A percentile compares a stretch with the other conserved stretches of the same genome.
phyloP scores from a whole-genome alignment of 2,888 invertebrate species.

The Eupelmus urozonus region DNA sequence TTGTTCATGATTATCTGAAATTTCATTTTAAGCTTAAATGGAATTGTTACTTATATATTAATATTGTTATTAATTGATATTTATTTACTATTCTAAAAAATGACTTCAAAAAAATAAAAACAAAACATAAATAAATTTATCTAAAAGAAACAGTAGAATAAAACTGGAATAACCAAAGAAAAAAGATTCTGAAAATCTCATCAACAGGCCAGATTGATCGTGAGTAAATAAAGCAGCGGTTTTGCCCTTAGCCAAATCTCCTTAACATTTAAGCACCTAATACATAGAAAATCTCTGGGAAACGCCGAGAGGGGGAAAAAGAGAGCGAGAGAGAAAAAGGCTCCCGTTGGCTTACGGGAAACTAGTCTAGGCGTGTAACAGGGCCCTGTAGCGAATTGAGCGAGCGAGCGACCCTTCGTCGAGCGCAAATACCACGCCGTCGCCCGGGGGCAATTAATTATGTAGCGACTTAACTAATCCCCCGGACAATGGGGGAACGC shows the following conservation, averaged over 20 bases:
- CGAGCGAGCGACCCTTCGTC: neutral
- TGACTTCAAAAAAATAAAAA: no score
- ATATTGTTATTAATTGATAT: no score
- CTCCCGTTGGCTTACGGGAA: neutral
- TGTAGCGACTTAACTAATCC: constrained; percentile 69
- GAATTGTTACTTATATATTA: no score
- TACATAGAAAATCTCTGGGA: constrained; percentile 12
- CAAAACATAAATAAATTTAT: no score
- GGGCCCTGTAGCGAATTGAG: neutral
- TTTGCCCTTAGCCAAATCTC: neutral
- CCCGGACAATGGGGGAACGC: constrained; percentile 64
- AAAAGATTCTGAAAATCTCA: neutral
- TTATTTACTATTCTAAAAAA: no score
- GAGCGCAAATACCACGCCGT: constrained; percentile 25
- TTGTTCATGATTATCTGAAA: no score
- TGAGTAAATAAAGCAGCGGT: constrained; percentile 2
- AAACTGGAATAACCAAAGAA: no score
- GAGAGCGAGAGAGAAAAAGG: neutral
- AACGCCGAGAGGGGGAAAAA: neutral
- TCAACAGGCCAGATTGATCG: neutral
- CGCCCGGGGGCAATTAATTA: constrained; percentile 69
- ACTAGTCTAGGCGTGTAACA: neutral
- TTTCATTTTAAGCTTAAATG: no score
- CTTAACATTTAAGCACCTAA: constrained; percentile 20
- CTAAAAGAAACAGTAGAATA: no score